Conservation (phyloP, 2,113 vertebrate genomes). For the Barbus barbus region DNA sequence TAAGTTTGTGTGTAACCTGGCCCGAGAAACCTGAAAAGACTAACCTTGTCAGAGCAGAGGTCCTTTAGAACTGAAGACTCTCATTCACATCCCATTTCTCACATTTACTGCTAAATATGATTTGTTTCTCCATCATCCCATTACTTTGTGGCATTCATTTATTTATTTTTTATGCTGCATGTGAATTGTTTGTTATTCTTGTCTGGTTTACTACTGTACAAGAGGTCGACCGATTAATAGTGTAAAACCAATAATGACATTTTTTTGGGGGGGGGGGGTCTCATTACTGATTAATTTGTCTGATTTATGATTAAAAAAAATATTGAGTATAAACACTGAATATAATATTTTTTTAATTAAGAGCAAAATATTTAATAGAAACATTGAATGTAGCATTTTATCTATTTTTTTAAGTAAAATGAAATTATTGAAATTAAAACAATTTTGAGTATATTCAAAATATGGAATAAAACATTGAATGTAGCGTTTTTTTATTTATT, state of each 20-base stretch:
- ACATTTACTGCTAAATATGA: neutral
- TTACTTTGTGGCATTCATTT: neutral
- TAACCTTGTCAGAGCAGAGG: neutral
- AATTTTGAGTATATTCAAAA: no score
- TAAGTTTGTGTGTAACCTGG: slow-evolving; percentile 74
- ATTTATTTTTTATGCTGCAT: neutral
- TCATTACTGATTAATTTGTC: no score
- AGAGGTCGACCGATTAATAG: neutral
- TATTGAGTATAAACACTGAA: no score
- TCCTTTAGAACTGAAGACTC: neutral
- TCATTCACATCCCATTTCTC: neutral
- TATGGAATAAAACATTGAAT: no score
- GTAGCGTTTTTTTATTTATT: neutral
- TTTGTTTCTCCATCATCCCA: neutral
- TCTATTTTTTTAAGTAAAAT: no score
- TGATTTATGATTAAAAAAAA: no score
- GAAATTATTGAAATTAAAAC: no score
- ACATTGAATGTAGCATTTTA: no score
- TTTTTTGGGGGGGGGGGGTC: no score
- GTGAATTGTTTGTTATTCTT: neutral
- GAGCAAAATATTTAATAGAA: no score
- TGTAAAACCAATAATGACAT: neutral
- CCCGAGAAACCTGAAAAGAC: no score
- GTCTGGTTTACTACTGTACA: neutral
- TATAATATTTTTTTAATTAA: no score